Evolutionary conservation across 2,888 invertebrate genomes (phyloP), one percentile per base, ranked within the genome.

Genomic region (Periphyllus acericola): DNA sequence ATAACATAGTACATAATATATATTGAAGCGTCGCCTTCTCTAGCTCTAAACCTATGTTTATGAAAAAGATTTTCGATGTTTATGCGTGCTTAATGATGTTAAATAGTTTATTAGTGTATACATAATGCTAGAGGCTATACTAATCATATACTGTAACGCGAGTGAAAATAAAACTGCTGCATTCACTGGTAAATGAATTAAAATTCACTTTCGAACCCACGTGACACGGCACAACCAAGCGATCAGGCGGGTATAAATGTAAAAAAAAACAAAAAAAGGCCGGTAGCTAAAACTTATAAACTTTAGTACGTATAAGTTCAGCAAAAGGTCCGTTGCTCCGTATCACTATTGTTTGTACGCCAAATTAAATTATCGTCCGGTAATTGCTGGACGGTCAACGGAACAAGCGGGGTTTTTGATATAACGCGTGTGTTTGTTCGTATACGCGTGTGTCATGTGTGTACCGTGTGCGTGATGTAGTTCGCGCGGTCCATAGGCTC

Each of bases 401-500:
- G 68, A n/a, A 6, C 21, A 34, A 19, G 68, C 1, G 21, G 6
- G 68, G 46, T 46, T 68, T 68, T 32, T n/a, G 46, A 81, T 81
- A 71, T 66, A 36, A 80, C 52, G 52, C 32, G 5, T 76, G 40
- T 40, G 19, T 29, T 71, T 32, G 71, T 29, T 32, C 40, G 36
- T 66, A 52, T 68, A 19, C 14, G 68, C 25, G 29, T 68, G 81
- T 81, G 29, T 14, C 46, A 46, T 46, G 46, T 46, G 46, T 46
- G 14, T 9, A 9, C 9, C 11, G 46, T 81, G 68, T 40, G 36
- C n/a, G 25, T 66, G 36, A 36, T 80, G 80, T 29, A 11, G 80
- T 66, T 80, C 40, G 36, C 19, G 80, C 66, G 40, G 66, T 80
- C 40, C 80, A 66, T 66, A 29, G 66, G 11, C 19, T 40, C n/a